Conservation (phyloP, 2,888 invertebrate genomes). For the Agonopterix arenella region DNA sequence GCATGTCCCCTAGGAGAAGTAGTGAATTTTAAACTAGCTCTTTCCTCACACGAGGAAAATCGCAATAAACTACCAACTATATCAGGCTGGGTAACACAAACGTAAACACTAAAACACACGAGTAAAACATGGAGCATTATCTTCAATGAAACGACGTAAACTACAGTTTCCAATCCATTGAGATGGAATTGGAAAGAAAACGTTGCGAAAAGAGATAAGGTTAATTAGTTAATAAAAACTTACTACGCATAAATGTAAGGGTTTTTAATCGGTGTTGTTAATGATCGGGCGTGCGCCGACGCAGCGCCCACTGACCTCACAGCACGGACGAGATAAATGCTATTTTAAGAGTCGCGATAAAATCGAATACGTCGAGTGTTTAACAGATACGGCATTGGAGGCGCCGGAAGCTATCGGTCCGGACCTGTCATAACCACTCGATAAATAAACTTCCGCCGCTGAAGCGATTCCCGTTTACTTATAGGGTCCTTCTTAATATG, state of each 20-base stretch:
- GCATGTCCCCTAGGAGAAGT: conserved; percentile 22
- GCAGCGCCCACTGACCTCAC: conserved; percentile 69
- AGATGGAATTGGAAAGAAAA: conserved; percentile 13
- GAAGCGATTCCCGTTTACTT: background rate
- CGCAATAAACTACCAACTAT: background rate
- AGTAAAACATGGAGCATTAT: conserved; percentile 4
- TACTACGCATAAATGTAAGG: conserved; percentile 30
- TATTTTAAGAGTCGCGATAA: conserved; percentile 70
- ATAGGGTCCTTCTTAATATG: too few species aligned
- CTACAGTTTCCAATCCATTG: conserved; percentile 11
- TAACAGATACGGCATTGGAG: conserved; percentile 56
- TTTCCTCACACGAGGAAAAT: background rate
- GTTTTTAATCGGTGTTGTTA: conserved; percentile 52
- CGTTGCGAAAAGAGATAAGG: conserved; percentile 24
- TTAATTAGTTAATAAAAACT: conserved; percentile 3
- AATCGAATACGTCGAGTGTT: conserved; percentile 62
- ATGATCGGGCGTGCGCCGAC: conserved; percentile 52
- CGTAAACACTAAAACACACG: conserved; percentile 7
- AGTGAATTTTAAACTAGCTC: background rate
- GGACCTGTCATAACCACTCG: conserved; percentile 35
- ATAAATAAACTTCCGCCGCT: conserved; percentile 23
- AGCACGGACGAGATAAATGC: conserved; percentile 66
- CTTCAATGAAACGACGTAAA: conserved; percentile 10
- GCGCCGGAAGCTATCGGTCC: conserved; percentile 50
- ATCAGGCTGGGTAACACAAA: background rate